Conservation (phyloP, 2,797 vertebrate genomes). For the Botia kubotai region DNA sequence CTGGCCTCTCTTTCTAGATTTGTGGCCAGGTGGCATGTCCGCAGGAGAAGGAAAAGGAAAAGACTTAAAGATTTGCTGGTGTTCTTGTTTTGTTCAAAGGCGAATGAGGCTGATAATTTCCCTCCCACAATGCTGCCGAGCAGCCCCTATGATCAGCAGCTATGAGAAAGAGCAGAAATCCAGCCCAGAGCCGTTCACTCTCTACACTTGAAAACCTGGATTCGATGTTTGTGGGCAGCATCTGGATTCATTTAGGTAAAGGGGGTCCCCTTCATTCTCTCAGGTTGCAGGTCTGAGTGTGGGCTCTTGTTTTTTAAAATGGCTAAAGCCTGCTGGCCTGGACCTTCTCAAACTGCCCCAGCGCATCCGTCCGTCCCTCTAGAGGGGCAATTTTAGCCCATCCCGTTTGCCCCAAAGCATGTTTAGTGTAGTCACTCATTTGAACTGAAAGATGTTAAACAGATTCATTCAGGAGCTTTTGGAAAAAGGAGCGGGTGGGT, state of each 20-base stretch:
- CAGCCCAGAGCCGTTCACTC: constrained; percentile 69
- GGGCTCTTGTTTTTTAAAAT: constrained; percentile 82
- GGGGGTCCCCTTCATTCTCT: constrained; percentile 80
- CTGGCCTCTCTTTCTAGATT: constrained; percentile 46
- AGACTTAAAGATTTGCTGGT: constrained; percentile 79
- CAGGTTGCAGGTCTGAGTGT: constrained; percentile 90
- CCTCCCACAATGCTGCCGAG: constrained; percentile 85
- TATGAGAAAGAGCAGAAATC: constrained; percentile 88
- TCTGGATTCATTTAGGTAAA: constrained; percentile 92
- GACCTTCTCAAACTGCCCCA: constrained; percentile 88
- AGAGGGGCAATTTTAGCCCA: constrained; percentile 84
- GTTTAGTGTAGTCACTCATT: constrained; percentile 91
- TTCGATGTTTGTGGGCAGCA: constrained; percentile 81
- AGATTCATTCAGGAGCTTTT: constrained; percentile 91
- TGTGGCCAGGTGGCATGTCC: constrained; percentile 74
- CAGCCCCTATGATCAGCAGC: constrained; percentile 86
- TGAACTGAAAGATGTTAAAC: constrained; percentile 93
- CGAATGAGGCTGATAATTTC: constrained; percentile 83
- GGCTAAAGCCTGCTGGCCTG: constrained; percentile 79
- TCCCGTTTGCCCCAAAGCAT: constrained; percentile 89
- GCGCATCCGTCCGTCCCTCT: constrained; percentile 79
- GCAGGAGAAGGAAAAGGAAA: constrained; percentile 82
- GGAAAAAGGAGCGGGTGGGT: constrained; percentile 67
- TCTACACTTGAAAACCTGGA: constrained; percentile 74
- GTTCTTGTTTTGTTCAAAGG: constrained; percentile 79